Evolutionary conservation across 2,888 invertebrate genomes (phyloP), one percentile per base, ranked within the genome.

Genomic region (Cyrtodaria siliqua): DNA sequence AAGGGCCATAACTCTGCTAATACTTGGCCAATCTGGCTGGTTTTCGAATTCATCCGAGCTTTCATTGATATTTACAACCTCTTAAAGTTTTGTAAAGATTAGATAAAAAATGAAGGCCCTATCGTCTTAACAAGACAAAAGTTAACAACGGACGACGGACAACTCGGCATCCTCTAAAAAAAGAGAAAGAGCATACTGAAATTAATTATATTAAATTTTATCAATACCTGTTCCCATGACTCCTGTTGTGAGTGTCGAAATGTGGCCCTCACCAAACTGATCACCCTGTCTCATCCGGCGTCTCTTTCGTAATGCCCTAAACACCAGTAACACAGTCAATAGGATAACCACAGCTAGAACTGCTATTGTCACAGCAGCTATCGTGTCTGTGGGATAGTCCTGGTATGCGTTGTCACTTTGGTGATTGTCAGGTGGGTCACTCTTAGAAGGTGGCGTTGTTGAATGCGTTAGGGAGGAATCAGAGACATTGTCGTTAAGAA

Each of bases 341-440:
- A 85, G 64, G 24, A 85, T 78, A 18, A 86, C 78, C 27, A 82
- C 83, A 9, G 86, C 81, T 26, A 85, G 49, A 14, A 85, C 62
- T 2, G 86, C 84, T 49, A 85, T 83, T n/a, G 86, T 85, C 40
- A 84, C 68, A 9, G 87, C 85, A 9, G 86, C 84, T 16, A 85
- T 74, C 3, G 82, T 83, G 61, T 82, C 84, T 26, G 86, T 84
- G 3, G 85, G 66, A 40, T 71, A 71, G 49, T 59, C 50, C 18
- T 55, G 63, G 27, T 63, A 42, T 3, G 63, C 69, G 18, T 59
- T 57, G 29, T 68, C 68, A 38, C 62, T 56, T 14, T 56, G 55
- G 44, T 50, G 4, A 33, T 33, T 33, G 33, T 33, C 12, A 0
- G 63, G 63, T 14, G 42, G 42, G 23, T 52, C 63, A 38, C 42